Evolutionary conservation across 2,797 vertebrate species (phyloP).

Genomic region (Crenuchus spilurus): DNA sequence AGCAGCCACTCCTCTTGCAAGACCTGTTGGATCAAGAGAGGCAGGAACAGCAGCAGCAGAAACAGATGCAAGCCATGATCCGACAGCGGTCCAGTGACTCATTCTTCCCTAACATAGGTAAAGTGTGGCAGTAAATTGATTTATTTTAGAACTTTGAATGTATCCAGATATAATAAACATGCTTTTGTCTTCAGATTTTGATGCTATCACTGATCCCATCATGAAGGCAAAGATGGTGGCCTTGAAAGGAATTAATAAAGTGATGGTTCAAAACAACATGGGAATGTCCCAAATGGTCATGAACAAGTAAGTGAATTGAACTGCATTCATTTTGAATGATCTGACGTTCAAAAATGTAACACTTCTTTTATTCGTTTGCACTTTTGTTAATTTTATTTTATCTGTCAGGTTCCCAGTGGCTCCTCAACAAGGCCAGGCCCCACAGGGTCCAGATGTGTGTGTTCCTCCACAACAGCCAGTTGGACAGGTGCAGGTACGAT

Average conservation of each 20-base stretch:
- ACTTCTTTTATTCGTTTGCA: background rate
- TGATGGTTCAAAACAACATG: conserved; percentile 98
- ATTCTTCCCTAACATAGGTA: conserved; percentile 98
- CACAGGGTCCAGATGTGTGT: conserved; percentile 79
- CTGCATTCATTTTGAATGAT: background rate
- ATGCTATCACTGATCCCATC: conserved; percentile 97
- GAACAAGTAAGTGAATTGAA: conserved; percentile 84
- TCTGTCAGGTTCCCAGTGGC: conserved; percentile 84
- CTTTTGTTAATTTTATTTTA: background rate
- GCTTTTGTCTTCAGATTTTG: conserved; percentile 84
- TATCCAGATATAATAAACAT: background rate
- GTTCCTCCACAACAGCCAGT: conserved; percentile 83
- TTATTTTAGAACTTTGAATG: too few species aligned
- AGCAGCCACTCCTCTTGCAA: conserved; percentile 95
- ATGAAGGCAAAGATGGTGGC: conserved; percentile 99
- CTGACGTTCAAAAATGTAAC: too few species aligned
- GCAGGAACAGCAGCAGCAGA: conserved; percentile 97
- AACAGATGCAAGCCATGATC: conserved; percentile 99
- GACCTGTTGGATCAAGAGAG: conserved; percentile 97
- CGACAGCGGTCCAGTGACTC: conserved; percentile 92
- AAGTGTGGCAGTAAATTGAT: conserved; percentile 46
- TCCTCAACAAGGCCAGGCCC: conserved; percentile 72
- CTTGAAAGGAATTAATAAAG: conserved; percentile 98
- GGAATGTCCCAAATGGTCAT: conserved; percentile 92
- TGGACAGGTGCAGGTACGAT: conserved; percentile 78